Conservation (phyloP, 2,888 invertebrate species). For the Papilio gigon region DNA sequence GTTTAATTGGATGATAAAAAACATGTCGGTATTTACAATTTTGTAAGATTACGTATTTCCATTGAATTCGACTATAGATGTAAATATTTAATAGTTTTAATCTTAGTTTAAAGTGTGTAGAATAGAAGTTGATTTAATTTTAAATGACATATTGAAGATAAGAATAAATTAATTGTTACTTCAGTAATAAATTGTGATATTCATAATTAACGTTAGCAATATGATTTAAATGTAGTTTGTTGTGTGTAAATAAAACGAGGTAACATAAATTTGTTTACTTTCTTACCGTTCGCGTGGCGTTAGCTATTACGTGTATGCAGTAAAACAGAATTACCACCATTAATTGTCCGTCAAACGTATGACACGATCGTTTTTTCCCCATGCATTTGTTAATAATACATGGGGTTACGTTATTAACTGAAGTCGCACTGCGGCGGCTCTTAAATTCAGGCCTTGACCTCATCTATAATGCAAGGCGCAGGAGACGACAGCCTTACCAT, state of each 20-base stretch:
- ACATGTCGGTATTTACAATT: too few species aligned
- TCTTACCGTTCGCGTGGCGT: conserved; percentile 10
- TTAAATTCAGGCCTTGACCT: conserved; percentile 71
- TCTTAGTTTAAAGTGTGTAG: too few species aligned
- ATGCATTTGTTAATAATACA: conserved; percentile 44
- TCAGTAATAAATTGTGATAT: too few species aligned
- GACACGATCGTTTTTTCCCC: conserved; percentile 46
- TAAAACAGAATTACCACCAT: conserved; percentile 17
- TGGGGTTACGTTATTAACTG: conserved; percentile 46
- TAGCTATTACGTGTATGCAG: conserved; percentile 12
- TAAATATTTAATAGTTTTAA: too few species aligned
- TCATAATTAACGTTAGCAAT: too few species aligned
- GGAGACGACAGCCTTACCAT: conserved; percentile 55
- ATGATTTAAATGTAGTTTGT: neutral
- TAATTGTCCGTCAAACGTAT: conserved; percentile 26
- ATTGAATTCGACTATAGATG: too few species aligned
- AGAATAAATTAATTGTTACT: too few species aligned
- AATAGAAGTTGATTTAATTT: too few species aligned
- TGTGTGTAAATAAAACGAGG: neutral
- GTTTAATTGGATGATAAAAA: too few species aligned
- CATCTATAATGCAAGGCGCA: conserved; percentile 69
- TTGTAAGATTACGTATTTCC: too few species aligned
- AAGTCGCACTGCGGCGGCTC: conserved; percentile 54
- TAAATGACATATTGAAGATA: too few species aligned
- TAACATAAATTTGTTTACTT: neutral